Base-by-base conservation (phyloP, 1,140 invertebrate genomes). In the Trachelipus rathkii region DNA sequence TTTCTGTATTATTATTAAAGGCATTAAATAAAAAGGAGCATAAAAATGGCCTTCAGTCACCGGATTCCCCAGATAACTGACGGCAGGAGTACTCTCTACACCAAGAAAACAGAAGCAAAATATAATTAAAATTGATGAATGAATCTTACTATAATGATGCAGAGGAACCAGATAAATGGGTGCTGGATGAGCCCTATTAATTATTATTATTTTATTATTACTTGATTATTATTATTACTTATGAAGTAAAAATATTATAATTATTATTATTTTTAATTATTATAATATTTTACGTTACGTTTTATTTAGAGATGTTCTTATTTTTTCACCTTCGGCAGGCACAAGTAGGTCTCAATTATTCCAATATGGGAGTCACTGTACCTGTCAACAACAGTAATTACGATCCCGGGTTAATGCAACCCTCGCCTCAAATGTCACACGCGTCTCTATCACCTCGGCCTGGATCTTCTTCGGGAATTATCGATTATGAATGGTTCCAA, bases 1-100 rank as follows among this genome's bases (percentile, higher is more conserved):
- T 19, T 8, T 60, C 50, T 33, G 6, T 33, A 6, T 33, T 33
- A 19, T 60, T 60, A 15, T 60, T 60, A 60, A 60, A 97, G 93
- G 93, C 93, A 86, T 90, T 96, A 86, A 95, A 94, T 89, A 96
- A 98, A 90, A 98, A 98, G 89, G 96, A 98, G 89, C 95, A 97
- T 90, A 98, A 98, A 89, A 93, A 93, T 87, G 95, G 95, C 84
- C 92, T 94, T 83, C 95, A 96, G 90, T 96, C 94, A 83, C 95
- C 95, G 23, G 95, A 97, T 85, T 94, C 92, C 85, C 93, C 94
- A 53, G 94, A 96, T 86, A 92, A 91, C 68, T n/a, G 95, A 96
- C 82, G n/a, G n/a, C 89, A 87, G 76, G 93, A 95, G 82, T 97
- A 96, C 87, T 93, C 93, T 83, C 88, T 96, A 96, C 95, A 45